A percentile compares a stretch with the other conserved stretches of the same genome.
These are phyloP conservation scores for Sitobion miscanthi DNA, from an alignment of 1,140 invertebrate species.

Conservation along the genomic window DNA sequence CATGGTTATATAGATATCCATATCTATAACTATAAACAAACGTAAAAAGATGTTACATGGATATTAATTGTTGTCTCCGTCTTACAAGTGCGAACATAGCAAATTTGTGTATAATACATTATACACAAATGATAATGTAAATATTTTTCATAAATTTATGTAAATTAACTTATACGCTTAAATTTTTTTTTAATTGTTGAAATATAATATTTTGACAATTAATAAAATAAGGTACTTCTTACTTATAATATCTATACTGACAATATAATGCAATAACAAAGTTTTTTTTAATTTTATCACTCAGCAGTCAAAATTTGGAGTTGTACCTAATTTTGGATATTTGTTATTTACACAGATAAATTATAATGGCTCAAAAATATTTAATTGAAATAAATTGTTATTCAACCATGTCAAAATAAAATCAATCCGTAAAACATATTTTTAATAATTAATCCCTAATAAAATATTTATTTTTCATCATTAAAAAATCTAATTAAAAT, in stretches of 20 bases:
- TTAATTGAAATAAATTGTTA: background rate
- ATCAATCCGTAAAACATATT: background rate
- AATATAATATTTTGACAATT: background rate
- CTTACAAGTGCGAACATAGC: no score
- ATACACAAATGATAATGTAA: no score
- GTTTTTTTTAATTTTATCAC: background rate
- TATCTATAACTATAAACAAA: no score
- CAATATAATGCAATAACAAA: background rate
- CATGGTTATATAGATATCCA: no score
- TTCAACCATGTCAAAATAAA: background rate
- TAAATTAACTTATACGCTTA: background rate
- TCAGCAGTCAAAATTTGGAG: background rate
- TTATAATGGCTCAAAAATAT: background rate
- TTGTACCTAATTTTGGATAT: background rate
- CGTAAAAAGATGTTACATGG: no score
- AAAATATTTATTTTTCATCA: background rate
- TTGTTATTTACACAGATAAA: no score
- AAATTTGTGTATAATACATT: no score
- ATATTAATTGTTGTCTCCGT: no score
- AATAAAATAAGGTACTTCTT: background rate
- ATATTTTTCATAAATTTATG: no score
- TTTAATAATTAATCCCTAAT: no score
- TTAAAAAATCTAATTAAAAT: background rate
- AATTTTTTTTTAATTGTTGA: background rate
- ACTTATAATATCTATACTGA: background rate